Conservation (phyloP, 2,888 invertebrate genomes). For the Apamea sordens region DNA sequence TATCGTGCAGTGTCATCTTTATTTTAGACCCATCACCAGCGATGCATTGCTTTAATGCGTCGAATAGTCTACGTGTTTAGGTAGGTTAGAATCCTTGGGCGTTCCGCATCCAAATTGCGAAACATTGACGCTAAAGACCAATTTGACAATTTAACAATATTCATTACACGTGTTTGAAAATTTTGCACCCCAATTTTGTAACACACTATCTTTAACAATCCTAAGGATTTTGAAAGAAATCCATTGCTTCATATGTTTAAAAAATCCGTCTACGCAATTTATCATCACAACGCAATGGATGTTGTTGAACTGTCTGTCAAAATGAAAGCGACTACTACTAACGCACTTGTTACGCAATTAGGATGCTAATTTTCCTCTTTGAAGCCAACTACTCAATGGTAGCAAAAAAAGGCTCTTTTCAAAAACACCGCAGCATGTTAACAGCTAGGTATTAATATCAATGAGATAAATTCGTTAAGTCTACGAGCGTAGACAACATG, state of each 20-base stretch:
- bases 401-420: constrained; percentile 30
- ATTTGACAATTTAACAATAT: constrained; percentile 4
- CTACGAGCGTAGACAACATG: constrained; percentile 90
- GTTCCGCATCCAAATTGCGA: neutral
- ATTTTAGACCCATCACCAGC: neutral
- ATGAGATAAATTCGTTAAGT: constrained; percentile 77
- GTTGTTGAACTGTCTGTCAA: neutral
- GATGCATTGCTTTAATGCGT: neutral
- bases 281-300: neutral
- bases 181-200: no score
- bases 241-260: neutral
- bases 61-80: neutral
- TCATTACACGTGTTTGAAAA: neutral
- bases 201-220: neutral
- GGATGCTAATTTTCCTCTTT: neutral
- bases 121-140: neutral
- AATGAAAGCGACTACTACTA: neutral
- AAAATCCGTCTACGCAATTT: neutral
- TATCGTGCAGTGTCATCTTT: neutral
- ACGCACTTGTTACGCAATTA: neutral
- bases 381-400: constrained; percentile 32
- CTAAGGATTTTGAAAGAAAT: neutral
- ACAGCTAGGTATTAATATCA: constrained; percentile 74
- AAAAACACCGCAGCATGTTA: constrained; percentile 58
- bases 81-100: neutral